These are phyloP conservation scores for Liodrosophila aerea DNA, from an alignment of 2,888 invertebrate genomes.

Conservation along the genomic window DNA sequence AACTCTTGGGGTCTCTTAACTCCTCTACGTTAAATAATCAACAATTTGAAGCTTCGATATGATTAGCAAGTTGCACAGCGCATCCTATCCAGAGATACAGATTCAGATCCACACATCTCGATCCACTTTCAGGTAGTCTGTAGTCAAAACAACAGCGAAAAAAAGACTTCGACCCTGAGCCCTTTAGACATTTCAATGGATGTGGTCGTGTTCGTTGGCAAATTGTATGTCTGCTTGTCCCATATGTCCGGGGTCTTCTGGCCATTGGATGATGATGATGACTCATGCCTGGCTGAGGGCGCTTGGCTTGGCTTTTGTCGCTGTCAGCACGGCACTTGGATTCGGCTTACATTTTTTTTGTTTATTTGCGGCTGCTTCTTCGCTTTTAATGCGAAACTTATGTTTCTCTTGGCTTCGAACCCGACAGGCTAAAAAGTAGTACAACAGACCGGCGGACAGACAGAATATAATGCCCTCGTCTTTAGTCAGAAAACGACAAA, in stretches of 20 bases:
- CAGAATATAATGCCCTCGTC: constrained; percentile 23
- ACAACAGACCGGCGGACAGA: constrained; percentile 16
- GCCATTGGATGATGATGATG: constrained; percentile 13
- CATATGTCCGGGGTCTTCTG: not conserved
- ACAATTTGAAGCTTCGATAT: constrained; percentile 68
- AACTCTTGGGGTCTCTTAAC: constrained; percentile 23
- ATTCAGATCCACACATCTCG: constrained; percentile 1
- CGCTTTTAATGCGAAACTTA: constrained; percentile 61
- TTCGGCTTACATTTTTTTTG: constrained; percentile 22
- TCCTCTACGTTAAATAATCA: constrained; percentile 49
- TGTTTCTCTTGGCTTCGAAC: constrained; percentile 46
- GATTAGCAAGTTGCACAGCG: constrained; percentile 63
- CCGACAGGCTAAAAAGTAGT: constrained; percentile 1
- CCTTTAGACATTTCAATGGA: constrained; percentile 41
- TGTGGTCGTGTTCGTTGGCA: constrained; percentile 9
- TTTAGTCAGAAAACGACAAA: constrained; percentile 55
- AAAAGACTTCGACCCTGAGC: constrained; percentile 50
- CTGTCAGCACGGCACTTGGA: constrained; percentile 38
- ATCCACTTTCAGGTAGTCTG: constrained; percentile 51
- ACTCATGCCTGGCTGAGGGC: constrained; percentile 40
- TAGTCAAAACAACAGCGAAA: constrained; percentile 41
- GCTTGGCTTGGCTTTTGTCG: constrained; percentile 23
- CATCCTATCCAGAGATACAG: too few relatives aligned
- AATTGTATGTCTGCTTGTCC: constrained; percentile 1
- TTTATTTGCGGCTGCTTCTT: constrained; percentile 35